Evolutionary conservation across 2,888 invertebrate species (phyloP), one percentile per base, ranked within the genome.

Genomic region (Notocelia uddmanniana): DNA sequence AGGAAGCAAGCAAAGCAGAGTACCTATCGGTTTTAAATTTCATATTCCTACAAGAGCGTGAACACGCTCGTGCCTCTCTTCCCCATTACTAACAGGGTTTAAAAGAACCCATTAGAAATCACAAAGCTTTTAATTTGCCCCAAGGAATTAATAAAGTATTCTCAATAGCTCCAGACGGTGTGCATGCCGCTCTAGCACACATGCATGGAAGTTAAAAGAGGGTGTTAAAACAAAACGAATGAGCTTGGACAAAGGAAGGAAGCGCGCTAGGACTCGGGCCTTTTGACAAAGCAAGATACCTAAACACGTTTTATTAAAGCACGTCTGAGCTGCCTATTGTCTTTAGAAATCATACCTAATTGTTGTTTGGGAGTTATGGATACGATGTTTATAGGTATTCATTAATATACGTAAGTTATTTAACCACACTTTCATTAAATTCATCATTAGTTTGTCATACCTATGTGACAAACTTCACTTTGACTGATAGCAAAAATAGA

Each of bases 171-270:
- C 23, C 45, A 34, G 41, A 63, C 74, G 75, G 79, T 89, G 84
- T 85, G 79, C 66, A 76, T 73, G 67, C 75, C 64, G 80, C 89
- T 77, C 77, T 83, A 84, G 83, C 87, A 84, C 83, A 86, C 81
- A 87, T 88, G 89, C 89, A 89, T 89, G 90, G 85, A 88, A 90
- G 87, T 90, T 91, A 89, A 91, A 60, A 92, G 89, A 91, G 93
- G 93, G 93, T 87, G 93, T 93, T 92, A 91, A 91, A 91, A 93
- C 93, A 93, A 93, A 93, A 93, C 93, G 93, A 86, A 93, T 93
- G 93, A 92, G 86, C 84, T 86, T 80, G 90, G 92, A 93, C 93
- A 93, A 93, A 93, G 92, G 89, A 88, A 90, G 90, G 91, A 92
- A 91, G 88, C 86, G 82, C 85, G 88, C 87, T 81, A 83, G 84